These are phyloP conservation scores for Philonicus albiceps DNA, from an alignment of 2,888 invertebrate genomes.

Conservation along the genomic window DNA sequence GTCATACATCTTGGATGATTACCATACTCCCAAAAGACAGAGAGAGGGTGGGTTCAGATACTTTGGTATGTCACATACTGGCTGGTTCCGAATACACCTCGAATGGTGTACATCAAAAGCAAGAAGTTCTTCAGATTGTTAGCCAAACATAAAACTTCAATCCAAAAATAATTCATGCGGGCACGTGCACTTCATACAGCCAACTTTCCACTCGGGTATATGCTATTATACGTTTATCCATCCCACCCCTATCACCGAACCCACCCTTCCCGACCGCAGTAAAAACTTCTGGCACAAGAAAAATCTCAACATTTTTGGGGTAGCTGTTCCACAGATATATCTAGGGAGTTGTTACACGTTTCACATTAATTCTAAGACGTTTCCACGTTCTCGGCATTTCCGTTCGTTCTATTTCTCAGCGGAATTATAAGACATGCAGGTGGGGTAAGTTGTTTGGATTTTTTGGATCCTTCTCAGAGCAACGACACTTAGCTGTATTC, in stretches of 20 bases:
- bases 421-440: not conserved
- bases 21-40: not conserved
- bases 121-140: not conserved
- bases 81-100: not conserved
- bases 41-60: not conserved
- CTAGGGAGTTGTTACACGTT: constrained; percentile 34
- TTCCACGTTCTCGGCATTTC: not conserved
- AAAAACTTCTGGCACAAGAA: not conserved
- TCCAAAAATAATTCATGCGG: not conserved
- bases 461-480: not conserved
- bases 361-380: constrained; percentile 31
- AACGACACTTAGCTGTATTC: not conserved
- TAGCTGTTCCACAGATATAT: not conserved
- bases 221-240: not conserved
- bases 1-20: not conserved
- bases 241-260: not conserved
- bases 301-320: not conserved
- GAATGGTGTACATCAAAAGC: not conserved
- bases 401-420: not conserved
- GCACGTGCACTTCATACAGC: not conserved
- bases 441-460: not conserved
- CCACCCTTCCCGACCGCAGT: not conserved
- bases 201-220: not conserved
- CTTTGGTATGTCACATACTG: not conserved
- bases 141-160: not conserved